Conservation (phyloP, 2,113 vertebrate genomes). For the Trinectes maculatus region DNA sequence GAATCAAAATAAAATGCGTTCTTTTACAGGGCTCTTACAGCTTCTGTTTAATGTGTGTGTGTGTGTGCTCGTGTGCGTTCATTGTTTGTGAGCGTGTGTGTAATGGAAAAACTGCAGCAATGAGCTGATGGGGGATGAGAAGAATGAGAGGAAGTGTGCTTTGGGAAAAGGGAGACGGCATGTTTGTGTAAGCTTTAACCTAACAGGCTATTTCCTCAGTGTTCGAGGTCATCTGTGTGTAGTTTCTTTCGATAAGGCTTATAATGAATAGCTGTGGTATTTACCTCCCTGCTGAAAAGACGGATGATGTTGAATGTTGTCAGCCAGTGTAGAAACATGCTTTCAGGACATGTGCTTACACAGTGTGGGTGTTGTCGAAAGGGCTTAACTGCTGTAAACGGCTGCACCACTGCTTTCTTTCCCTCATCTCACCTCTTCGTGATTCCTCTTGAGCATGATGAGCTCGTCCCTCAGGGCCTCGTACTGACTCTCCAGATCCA, state of each 20-base stretch:
- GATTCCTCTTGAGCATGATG: constrained; percentile 74
- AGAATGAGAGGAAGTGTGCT: constrained; percentile 64
- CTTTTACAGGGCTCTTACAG: background rate
- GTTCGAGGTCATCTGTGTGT: constrained; percentile 18
- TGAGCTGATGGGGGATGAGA: constrained; percentile 55
- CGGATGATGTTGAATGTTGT: constrained; percentile 11
- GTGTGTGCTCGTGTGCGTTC: background rate
- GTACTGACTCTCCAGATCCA: constrained; percentile 73
- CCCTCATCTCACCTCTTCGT: constrained; percentile 73
- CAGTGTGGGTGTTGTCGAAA: constrained; percentile 11
- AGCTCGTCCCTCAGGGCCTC: constrained; percentile 77
- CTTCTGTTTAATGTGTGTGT: background rate
- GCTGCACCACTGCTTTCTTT: fast-evolving
- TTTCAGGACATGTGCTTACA: constrained; percentile 7
- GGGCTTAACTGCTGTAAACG: background rate
- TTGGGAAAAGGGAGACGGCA: constrained; percentile 5
- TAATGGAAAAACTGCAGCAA: constrained; percentile 29
- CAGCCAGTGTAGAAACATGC: background rate
- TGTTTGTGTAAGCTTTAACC: constrained; percentile 31
- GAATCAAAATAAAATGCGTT: too few species aligned
- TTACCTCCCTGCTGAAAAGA: constrained; percentile 6
- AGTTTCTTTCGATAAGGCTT: constrained; percentile 3
- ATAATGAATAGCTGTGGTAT: constrained; percentile 18
- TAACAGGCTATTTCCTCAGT: constrained; percentile 31
- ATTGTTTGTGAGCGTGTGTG: background rate